Conservation (phyloP, 2,113 vertebrate species). For the Stegostoma tigrinum region DNA sequence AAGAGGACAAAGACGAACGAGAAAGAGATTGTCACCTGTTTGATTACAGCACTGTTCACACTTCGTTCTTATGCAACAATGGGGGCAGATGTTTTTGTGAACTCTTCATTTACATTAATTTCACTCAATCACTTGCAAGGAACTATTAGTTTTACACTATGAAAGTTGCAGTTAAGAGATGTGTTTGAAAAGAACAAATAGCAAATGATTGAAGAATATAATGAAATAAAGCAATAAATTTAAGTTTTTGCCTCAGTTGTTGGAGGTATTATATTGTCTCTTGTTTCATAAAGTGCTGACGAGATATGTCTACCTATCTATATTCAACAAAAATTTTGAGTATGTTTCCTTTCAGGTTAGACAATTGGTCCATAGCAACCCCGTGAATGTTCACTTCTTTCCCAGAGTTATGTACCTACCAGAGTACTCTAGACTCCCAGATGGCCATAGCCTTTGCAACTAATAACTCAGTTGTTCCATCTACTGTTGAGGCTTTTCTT, state of each 20-base stretch:
- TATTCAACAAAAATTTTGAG: background rate
- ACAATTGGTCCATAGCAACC: background rate
- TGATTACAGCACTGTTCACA: constrained; percentile 8
- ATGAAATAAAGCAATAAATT: background rate
- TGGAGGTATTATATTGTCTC: background rate
- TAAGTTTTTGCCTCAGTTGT: background rate
- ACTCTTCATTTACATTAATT: background rate
- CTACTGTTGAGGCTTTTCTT: background rate
- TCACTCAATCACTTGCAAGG: background rate
- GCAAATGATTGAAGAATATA: background rate
- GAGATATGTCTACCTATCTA: background rate
- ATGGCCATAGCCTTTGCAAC: background rate
- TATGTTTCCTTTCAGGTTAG: background rate
- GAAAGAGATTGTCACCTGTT: constrained; percentile 6
- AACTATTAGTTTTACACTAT: background rate
- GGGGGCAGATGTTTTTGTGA: background rate
- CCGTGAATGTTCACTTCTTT: background rate
- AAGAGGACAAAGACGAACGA: background rate
- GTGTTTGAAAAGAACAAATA: background rate
- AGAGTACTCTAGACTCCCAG: background rate
- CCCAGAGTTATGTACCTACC: background rate
- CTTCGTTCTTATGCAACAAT: background rate
- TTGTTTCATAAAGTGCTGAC: background rate
- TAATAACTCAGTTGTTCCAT: background rate
- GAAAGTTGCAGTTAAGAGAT: background rate